These are phyloP conservation scores for Spisula solida DNA, from an alignment of 2,888 invertebrate species.

Conservation along the genomic window DNA sequence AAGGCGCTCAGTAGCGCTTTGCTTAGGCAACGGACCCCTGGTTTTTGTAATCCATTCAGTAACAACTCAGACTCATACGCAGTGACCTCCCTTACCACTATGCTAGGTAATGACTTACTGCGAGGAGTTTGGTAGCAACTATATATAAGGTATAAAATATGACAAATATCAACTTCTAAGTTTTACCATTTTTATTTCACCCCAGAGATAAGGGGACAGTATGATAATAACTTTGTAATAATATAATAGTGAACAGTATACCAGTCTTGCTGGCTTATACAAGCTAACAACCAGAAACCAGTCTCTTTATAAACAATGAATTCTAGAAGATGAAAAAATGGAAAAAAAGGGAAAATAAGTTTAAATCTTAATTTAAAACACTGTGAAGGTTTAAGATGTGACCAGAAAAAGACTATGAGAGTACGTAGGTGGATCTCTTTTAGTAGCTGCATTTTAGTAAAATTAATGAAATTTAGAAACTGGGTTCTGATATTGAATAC, in stretches of 20 bases:
- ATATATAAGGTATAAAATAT: neutral
- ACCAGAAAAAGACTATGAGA: neutral
- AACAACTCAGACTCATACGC: no score
- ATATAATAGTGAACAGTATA: slow-evolving; percentile 11
- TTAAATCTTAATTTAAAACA: neutral
- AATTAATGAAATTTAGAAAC: slow-evolving; percentile 4
- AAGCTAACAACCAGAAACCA: slow-evolving; percentile 32
- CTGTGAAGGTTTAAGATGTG: neutral
- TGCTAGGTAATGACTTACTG: no score
- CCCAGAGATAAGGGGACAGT: neutral
- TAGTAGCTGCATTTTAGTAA: neutral
- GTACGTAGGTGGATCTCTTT: neutral
- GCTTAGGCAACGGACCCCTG: no score
- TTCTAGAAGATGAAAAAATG: neutral
- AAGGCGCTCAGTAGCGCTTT: no score
- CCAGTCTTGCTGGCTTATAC: slow-evolving; percentile 67
- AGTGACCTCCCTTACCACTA: no score
- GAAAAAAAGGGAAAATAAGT: neutral
- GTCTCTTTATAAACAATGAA: neutral
- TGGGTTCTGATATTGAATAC: slow-evolving; percentile 23
- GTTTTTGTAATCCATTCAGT: no score
- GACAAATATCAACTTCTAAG: neutral
- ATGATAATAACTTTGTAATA: slow-evolving; percentile 18
- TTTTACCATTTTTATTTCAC: slow-evolving; percentile 18
- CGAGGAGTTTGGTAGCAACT: no score